Evolutionary conservation across 1,140 invertebrate genomes (phyloP), one percentile per base, ranked within the genome.

Genomic region (Anastrepha ludens): DNA sequence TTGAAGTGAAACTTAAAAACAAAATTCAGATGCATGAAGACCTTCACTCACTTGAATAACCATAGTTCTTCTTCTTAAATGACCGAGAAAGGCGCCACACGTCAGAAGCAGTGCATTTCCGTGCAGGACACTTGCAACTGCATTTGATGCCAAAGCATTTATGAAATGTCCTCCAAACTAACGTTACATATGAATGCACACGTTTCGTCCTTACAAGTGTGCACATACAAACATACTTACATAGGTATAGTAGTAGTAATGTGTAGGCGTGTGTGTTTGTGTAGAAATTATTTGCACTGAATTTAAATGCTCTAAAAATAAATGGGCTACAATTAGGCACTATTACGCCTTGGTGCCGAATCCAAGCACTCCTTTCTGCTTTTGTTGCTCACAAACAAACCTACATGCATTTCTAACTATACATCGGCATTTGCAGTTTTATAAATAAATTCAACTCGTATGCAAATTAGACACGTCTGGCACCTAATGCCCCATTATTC

Each of bases 361-460:
- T 29, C 74, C 74, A 81, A 3, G 20, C 74, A 81, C 70, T 74
- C 70, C 70, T 17, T 67, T 29, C n/a, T 9, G 17, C 29, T 39
- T 8, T 11, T 41, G 65, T 13, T 70, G 13, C 44, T 2, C 47
- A 81, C 47, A 58, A 9, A 7, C 47, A 81, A 20, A 9, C 74
- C 50, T n/a, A n/a, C 47, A 9, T 81, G 7, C 20, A 7, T 29
- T 29, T 62, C 2, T 20, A 0, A 50, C 7, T 81, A 47, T 81
- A 41, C 8, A 50, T 81, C 20, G 47, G 74, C 74, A 2, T n/a
- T n/a, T 55, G 74, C 50, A 81, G 47, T 81, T 81, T 81, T 81
- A 81, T 81, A 81, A 81, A 81, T 81, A 81, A 81, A 55, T 81
- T 81, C 47, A 81, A 81, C 47, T 81, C 47, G 41, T 81, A 81